Evolutionary conservation across 2,888 invertebrate genomes (phyloP), one percentile per base, ranked within the genome.

Genomic region (Epinotia bilunana): DNA sequence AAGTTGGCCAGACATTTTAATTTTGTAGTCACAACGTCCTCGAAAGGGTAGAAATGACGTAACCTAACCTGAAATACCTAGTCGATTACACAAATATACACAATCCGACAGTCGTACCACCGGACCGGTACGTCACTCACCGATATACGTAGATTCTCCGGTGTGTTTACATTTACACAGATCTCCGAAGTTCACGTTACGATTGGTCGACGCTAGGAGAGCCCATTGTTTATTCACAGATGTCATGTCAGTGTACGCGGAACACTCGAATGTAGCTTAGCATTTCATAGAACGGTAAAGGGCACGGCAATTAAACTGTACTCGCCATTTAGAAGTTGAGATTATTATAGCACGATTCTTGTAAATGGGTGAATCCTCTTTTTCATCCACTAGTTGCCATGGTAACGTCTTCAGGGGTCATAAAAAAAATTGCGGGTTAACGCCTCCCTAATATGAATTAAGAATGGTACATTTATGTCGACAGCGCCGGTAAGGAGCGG

Each of bases 221-320:
- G 77, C 79, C 79, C 82, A 85, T 80, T 91, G 89, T 92, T 91
- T 91, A 87, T 88, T 87, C 87, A 90, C 88, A 90, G 88, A 89
- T 88, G 88, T 87, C 85, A 84, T 83, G 65, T 72, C 61, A 20
- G 65, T 55, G 60, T 46, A 61, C 67, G 60, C 23, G 6, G 71
- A 1, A 61, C 71, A 71, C 75, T 75, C 71, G 55, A 65, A 64
- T 55, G 39, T 64, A 49, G 69, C 69, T 58, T 33, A 58, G 58
- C 70, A 70, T 71, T 65, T 71, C 60, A 63, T 20, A 49, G 20
- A 53, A 33, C 55, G 62, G 58, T 20, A 64, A 69, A 61, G 60
- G 61, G 53, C 5, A 49, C n/a, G 11, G 18, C 53, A 33, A 55
- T 65, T 65, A 65, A 13, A 53, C 12, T 65, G 7, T 46, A 16